Percentiles rank a stretch among this genome's conserved stretches.
Evolutionary conservation across 2,113 vertebrate genomes (phyloP).

Genomic region (Megaleporinus macrocephalus): DNA sequence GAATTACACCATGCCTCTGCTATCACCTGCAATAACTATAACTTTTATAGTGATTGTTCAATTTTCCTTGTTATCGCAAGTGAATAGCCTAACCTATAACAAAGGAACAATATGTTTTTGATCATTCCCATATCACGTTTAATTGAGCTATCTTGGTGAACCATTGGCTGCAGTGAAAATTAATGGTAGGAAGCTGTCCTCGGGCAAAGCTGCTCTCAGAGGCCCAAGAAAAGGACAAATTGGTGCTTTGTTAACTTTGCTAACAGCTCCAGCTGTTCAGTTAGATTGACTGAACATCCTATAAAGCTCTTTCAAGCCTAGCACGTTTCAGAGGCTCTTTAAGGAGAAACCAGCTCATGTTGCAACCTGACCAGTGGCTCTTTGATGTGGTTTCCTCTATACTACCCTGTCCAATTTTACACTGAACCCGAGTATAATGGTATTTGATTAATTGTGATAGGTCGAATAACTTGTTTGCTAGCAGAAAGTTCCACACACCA

Average conservation of each 20-base stretch:
- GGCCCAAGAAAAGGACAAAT: not conserved
- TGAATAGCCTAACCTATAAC: not conserved
- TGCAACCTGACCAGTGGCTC: conserved; percentile 2
- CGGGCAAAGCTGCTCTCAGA: not conserved
- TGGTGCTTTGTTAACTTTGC: not conserved
- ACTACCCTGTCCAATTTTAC: too few species aligned
- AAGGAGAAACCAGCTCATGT: conserved; percentile 5
- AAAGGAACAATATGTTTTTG: not conserved
- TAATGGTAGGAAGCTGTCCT: not conserved
- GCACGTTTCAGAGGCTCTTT: not conserved
- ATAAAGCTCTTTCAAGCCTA: conserved; percentile 10
- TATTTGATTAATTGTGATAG: too few species aligned
- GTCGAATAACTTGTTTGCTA: too few species aligned
- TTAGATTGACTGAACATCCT: not conserved
- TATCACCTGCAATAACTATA: too few species aligned
- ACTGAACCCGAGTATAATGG: too few species aligned
- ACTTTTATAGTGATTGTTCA: too few species aligned
- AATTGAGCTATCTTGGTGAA: not conserved
- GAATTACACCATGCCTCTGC: too few species aligned
- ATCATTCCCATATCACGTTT: not conserved
- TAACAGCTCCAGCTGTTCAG: not conserved
- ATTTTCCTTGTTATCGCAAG: too few species aligned
- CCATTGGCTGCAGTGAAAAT: not conserved
- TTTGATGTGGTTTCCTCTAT: conserved; percentile 35
- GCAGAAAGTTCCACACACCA: too few species aligned